phyloP scores from a whole-genome alignment of 2,888 invertebrate species.

The Spilosoma lubricipeda region DNA sequence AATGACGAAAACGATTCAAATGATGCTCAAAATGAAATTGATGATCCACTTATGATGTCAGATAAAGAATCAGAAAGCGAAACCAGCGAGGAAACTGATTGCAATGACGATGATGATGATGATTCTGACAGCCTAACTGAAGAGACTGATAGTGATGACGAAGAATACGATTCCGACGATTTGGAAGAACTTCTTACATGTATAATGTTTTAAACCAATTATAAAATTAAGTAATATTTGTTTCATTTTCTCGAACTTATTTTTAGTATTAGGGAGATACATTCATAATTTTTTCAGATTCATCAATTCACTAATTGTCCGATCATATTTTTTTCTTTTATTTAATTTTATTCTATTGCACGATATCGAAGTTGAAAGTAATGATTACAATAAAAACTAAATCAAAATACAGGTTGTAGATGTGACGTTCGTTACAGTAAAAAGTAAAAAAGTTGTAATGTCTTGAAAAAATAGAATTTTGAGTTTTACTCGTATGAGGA shows the following conservation, averaged over 20 bases:
- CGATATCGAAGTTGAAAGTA: neutral
- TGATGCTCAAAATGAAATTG: neutral
- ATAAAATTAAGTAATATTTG: neutral
- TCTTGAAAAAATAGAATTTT: neutral
- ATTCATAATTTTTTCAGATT: no score
- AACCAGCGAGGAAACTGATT: neutral
- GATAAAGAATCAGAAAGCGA: slow-evolving; percentile 2
- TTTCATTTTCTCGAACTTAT: neutral
- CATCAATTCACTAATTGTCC: no score
- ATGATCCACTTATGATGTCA: neutral
- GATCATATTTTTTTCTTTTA: no score
- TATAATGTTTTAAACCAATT: neutral
- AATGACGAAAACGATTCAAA: neutral
- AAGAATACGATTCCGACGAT: slow-evolving; percentile 2
- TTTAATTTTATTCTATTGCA: neutral
- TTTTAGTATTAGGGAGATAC: no score
- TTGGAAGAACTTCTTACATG: slow-evolving; percentile 5
- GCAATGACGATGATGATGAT: neutral
- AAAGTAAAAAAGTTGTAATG: neutral
- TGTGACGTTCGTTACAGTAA: neutral
- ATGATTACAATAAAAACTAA: neutral
- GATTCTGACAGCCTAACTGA: neutral
- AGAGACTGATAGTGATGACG: neutral
- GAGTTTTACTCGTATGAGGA: neutral
- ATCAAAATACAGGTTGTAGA: neutral